Base-by-base conservation (phyloP, 2,888 invertebrate species). In the Diloba caeruleocephala region DNA sequence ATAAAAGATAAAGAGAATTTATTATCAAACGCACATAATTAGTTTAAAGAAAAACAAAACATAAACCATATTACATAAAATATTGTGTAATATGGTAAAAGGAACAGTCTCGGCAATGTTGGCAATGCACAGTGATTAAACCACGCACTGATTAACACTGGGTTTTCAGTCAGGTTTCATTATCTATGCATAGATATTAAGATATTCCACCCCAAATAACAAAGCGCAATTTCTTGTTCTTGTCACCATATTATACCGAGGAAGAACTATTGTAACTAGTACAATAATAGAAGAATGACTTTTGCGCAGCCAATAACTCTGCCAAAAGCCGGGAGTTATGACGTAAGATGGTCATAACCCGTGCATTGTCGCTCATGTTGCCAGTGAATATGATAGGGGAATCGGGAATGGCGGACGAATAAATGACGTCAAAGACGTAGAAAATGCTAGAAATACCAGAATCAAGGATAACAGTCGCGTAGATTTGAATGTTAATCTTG, bases 271-370 rank as follows among this genome's bases (percentile, higher is more conserved):
- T 43, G 25, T 31, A 13, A 31, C 23, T n/a, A 23, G 10, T 25
- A 38, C 19, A 44, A 44, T 48, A 60, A 33, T 46, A 34, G 41
- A 34, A 8, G 34, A 67, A 51, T 14, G 32, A 68, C 8, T 46
- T 68, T 51, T 45, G 54, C 38, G 23, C 8, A 29, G 31, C 37
- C 31, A 42, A 51, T 51, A 51, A 37, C 39, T 42, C 25, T 10
- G 8, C 36, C 43, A 48, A 61, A 66, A 36, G 43, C 44, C 3
- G 8, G 37, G 26, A 51, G 46, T 42, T 64, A 68, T 51, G 69
- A 37, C 31, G 46, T 46, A 23, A 37, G 5, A 51, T 14, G 32
- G 36, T 34, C 50, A 34, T 62, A 56, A 51, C 26, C 26, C 43
- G 33, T 12, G 41, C 41, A 62, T 37, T 56, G 48, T 51, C 55